Evolutionary conservation across 2,797 vertebrate species (phyloP), one percentile per base, ranked within the genome.

Genomic region (Megalops cyprinoides): DNA sequence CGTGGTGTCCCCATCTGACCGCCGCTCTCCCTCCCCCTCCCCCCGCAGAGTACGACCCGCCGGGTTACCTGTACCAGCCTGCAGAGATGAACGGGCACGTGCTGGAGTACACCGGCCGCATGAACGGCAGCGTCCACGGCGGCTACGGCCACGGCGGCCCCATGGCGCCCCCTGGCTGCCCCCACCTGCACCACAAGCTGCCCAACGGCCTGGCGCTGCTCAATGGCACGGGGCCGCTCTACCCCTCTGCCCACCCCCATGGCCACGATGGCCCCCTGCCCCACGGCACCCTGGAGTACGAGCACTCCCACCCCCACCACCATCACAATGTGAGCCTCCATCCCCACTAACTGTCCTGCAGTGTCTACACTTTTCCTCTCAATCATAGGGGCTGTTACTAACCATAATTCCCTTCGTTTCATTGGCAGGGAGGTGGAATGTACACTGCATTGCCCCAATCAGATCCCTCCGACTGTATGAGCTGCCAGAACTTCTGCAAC

Each of bases 401-500:
- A 48, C 42, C 37, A n/a, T 58, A 48, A 82, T 80, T 86, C 44
- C 58, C 55, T 25, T 82, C 53, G 79, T 80, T 74, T 80, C 20
- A 78, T 88, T 46, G 49, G 76, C 92, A 99, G 98, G 96, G 96
- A 0, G 94, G 95, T 14, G 93, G 95, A 31, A 12, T 95, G 85
- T 98, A 97, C 91, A 93, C 95, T 0, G 88, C 96, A 0, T 88
- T 97, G 23, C 94, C 97, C 0, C 97, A 96, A 82, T 90, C 92
- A 0, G 97, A 98, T 82, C 94, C 95, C 0, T 80, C 94, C 0
- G 97, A 98, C 44, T 98, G 97, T 69, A 86, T 96, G 88, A 97
- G 87, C 90, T 99, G 97, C 90, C 95, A 98, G 80, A 99, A 99
- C 39, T 96, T 97, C 80, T 95, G 96, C 83, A 99, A 99, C 92